Evolutionary conservation across 2,888 invertebrate genomes (phyloP).

Genomic region (Drosophila limbata): DNA sequence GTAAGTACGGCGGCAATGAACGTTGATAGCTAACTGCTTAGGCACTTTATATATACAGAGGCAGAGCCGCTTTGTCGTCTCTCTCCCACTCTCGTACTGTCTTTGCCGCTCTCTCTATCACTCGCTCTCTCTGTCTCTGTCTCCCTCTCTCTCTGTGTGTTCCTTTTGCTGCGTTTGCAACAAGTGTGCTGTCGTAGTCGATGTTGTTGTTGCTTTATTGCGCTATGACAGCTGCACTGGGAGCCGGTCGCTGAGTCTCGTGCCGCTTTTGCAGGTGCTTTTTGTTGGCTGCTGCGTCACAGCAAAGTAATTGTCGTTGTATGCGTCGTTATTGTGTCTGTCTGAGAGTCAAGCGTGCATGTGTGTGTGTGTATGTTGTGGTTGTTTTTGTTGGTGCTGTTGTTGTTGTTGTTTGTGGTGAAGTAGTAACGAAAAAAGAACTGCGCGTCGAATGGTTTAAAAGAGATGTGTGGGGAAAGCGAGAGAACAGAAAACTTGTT

Average conservation of each 20-base stretch:
- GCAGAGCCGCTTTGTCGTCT: conserved; percentile 25
- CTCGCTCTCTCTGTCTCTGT: conserved; percentile 12
- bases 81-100: conserved; percentile 20
- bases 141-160: conserved; percentile 28
- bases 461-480: conserved; percentile 65
- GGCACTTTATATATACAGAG: conserved; percentile 60
- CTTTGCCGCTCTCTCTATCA: conserved; percentile 12
- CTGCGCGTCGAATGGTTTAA: conserved; percentile 69
- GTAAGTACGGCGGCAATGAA: conserved; percentile 62
- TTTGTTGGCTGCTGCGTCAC: conserved; percentile 43
- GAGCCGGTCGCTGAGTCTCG: conserved; percentile 65
- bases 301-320: conserved; percentile 29
- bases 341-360: conserved; percentile 27
- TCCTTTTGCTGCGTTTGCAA: conserved; percentile 63
- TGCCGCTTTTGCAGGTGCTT: conserved; percentile 64
- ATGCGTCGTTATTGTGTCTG: conserved; percentile 17
- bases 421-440: conserved; percentile 78
- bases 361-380: conserved; percentile 31
- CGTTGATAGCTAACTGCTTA: conserved; percentile 63
- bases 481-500: conserved; percentile 75
- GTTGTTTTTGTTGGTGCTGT: conserved; percentile 51
- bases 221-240: conserved; percentile 57
- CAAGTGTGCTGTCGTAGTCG: conserved; percentile 56
- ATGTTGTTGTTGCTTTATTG: conserved; percentile 22
- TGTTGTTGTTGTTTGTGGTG: conserved; percentile 53